Evolutionary conservation across 1,140 invertebrate genomes (phyloP).

Genomic region (Maniola jurtina): DNA sequence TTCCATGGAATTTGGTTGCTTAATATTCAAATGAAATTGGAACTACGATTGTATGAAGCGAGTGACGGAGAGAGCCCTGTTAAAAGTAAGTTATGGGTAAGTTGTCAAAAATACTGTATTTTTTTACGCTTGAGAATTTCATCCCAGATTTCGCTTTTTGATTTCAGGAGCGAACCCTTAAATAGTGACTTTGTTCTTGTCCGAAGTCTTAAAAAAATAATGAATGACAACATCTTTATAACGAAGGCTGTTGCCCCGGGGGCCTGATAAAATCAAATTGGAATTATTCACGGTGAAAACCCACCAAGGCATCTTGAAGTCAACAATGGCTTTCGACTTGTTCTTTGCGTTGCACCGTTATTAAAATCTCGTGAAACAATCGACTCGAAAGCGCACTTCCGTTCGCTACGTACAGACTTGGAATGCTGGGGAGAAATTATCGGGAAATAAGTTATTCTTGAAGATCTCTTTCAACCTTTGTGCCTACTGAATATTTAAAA

Average conservation of each 20-base stretch:
- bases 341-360: conserved; percentile 77
- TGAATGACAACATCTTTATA: conserved; percentile 27
- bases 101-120: too few species aligned
- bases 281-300: conserved; percentile 50
- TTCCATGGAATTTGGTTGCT: too few species aligned
- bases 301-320: conserved; percentile 59
- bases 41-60: too few species aligned
- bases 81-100: too few species aligned
- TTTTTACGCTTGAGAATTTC: too few species aligned
- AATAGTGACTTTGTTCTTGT: neutral
- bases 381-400: conserved; percentile 76
- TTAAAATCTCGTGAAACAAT: conserved; percentile 79
- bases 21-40: too few species aligned
- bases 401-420: conserved; percentile 45
- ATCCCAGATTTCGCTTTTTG: too few species aligned
- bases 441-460: conserved; percentile 12
- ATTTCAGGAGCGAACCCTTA: neutral
- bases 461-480: conserved; percentile 12
- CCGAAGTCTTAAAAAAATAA: conserved; percentile 9
- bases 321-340: conserved; percentile 70
- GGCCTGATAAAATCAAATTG: conserved; percentile 53
- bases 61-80: too few species aligned
- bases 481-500: neutral
- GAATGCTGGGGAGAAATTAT: conserved; percentile 15
- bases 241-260: conserved; percentile 29